Conservation (phyloP, 2,888 invertebrate species). For the Atrina japonica region DNA sequence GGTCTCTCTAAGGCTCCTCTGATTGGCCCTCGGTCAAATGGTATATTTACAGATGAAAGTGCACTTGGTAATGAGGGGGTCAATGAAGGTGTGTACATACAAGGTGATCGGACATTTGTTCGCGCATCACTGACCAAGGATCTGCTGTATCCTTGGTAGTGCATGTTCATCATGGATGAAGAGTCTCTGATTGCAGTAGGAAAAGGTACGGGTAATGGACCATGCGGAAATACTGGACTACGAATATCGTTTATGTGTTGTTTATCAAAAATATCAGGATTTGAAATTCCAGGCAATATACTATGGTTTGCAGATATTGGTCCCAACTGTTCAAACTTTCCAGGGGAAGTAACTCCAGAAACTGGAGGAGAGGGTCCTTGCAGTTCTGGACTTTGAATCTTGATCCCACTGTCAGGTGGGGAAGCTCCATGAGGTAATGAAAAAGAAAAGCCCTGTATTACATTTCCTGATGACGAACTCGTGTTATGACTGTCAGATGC, state of each 20-base stretch:
- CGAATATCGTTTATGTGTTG: constrained; percentile 2
- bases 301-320: constrained; percentile 9
- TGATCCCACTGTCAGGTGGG: neutral
- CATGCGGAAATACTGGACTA: constrained; percentile 11
- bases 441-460: constrained; percentile 17
- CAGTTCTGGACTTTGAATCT: neutral
- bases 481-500: constrained; percentile 3
- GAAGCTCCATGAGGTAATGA: constrained; percentile 16
- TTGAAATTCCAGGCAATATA: constrained; percentile 1
- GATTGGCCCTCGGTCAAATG: constrained; percentile 33
- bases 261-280: neutral
- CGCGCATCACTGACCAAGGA: constrained; percentile 31
- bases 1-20: constrained; percentile 25
- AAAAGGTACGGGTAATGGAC: constrained; percentile 15
- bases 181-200: constrained; percentile 25
- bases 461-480: neutral
- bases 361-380: neutral
- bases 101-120: constrained; percentile 32
- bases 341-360: neutral
- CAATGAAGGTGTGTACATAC: constrained; percentile 33
- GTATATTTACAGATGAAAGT: constrained; percentile 16
- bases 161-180: constrained; percentile 14
- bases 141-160: constrained; percentile 21
- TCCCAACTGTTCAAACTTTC: constrained; percentile 11
- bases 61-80: constrained; percentile 27